These are phyloP conservation scores for Gonocerus acuteangulatus DNA, from an alignment of 2,888 invertebrate species.

Conservation along the genomic window DNA sequence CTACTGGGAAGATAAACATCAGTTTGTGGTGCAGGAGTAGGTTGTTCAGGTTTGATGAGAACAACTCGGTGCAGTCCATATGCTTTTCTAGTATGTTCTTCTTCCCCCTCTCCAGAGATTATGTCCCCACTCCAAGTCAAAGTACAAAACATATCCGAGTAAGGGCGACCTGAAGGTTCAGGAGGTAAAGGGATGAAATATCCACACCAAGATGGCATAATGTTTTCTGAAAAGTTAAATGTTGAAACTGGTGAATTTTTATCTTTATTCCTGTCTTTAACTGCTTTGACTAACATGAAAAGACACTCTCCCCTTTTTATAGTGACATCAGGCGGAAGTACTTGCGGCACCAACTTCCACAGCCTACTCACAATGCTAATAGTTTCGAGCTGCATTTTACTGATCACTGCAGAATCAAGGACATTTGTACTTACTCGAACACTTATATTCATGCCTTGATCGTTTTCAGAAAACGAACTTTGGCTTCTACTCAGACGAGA, in stretches of 20 bases:
- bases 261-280: conserved; percentile 39
- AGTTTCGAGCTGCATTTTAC: conserved; percentile 51
- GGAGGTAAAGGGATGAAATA: conserved; percentile 6
- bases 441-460: conserved; percentile 58
- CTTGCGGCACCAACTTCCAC: conserved; percentile 50
- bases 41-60: conserved; percentile 53
- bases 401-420: conserved; percentile 50
- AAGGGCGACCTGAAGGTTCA: neutral
- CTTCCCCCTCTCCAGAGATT: neutral
- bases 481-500: conserved; percentile 51
- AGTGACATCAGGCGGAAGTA: conserved; percentile 38
- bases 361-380: conserved; percentile 54
- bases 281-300: conserved; percentile 49
- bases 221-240: conserved; percentile 7
- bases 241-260: neutral
- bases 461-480: conserved; percentile 41
- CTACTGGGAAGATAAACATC: neutral
- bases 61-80: conserved; percentile 64
- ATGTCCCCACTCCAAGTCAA: neutral
- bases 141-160: neutral
- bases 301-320: conserved; percentile 45
- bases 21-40: conserved; percentile 42
- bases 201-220: neutral
- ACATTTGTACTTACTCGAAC: conserved; percentile 41
- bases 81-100: conserved; percentile 44